A percentile compares a stretch with the other conserved stretches of the same genome.
Evolutionary conservation across 1,140 invertebrate species (phyloP).

Genomic region (Nasonia giraulti): DNA sequence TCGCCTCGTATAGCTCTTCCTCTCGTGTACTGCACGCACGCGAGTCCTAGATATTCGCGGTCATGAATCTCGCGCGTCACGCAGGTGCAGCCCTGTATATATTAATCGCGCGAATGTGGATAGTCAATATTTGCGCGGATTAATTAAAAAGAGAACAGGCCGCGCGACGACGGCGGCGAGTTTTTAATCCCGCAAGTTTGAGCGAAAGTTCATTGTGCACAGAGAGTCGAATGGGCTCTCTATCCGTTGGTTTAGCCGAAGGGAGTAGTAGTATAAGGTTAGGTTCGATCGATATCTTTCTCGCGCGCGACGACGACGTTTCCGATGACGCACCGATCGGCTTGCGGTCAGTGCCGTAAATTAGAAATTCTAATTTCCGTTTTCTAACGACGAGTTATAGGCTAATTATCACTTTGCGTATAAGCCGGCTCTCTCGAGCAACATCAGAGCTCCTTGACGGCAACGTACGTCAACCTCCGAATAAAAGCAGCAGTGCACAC

Average conservation of each 20-base stretch:
- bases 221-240: conserved; percentile 16
- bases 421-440: neutral
- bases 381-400: conserved; percentile 34
- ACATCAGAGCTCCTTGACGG: neutral
- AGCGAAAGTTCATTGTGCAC: conserved; percentile 29
- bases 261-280: neutral
- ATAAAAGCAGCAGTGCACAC: neutral
- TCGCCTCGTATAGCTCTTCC: too few species aligned
- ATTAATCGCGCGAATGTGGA: neutral
- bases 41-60: too few species aligned
- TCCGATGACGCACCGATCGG: conserved; percentile 25
- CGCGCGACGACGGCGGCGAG: neutral
- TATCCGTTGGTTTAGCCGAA: neutral
- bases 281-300: conserved; percentile 35
- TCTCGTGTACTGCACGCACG: too few species aligned
- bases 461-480: neutral
- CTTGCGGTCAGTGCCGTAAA: conserved; percentile 39
- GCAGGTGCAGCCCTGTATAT: neutral
- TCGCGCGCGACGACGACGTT: neutral
- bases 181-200: neutral
- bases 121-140: neutral
- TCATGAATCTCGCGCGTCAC: too few species aligned
- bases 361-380: conserved; percentile 46
- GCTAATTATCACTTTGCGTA: neutral
- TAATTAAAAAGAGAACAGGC: neutral